Conservation (phyloP, 2,888 invertebrate species). For the Rhorus exstirpatorius region DNA sequence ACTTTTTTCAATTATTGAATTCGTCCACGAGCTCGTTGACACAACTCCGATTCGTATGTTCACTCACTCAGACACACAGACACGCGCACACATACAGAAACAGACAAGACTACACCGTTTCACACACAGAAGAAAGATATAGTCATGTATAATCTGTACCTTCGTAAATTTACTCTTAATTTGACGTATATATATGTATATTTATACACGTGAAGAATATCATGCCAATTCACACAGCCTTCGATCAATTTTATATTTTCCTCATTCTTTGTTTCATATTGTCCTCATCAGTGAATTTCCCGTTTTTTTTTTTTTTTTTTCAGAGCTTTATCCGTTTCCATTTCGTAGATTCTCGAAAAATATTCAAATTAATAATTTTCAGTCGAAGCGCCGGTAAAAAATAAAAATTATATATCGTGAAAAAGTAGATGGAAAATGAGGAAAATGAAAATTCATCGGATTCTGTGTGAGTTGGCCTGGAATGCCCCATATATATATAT, state of each 20-base stretch:
- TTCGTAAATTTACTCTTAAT: constrained; percentile 61
- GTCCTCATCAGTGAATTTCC: too few relatives aligned
- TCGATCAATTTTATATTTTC: too few relatives aligned
- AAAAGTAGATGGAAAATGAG: background rate
- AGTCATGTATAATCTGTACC: constrained; percentile 67
- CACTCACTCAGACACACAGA: constrained; percentile 8
- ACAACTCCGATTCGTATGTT: constrained; percentile 6
- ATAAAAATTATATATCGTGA: too few relatives aligned
- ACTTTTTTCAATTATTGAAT: constrained; percentile 47
- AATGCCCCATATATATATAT: constrained; percentile 39
- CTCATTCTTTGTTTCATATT: too few relatives aligned
- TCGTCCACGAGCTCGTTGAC: constrained; percentile 62
- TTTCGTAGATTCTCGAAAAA: too few relatives aligned
- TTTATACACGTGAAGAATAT: constrained; percentile 22
- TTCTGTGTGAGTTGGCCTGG: background rate
- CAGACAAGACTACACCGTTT: constrained; percentile 57
- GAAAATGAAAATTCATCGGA: constrained; percentile 3
- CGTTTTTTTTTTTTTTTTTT: too few relatives aligned
- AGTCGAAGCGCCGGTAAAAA: too few relatives aligned
- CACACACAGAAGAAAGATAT: constrained; percentile 69
- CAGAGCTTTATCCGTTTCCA: too few relatives aligned
- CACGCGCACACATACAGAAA: constrained; percentile 40
- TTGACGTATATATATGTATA: constrained; percentile 68
- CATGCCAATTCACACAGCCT: constrained; percentile 13
- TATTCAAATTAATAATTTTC: too few relatives aligned